Conservation (phyloP, 1,140 invertebrate species). For the Lepidurus packardi region DNA sequence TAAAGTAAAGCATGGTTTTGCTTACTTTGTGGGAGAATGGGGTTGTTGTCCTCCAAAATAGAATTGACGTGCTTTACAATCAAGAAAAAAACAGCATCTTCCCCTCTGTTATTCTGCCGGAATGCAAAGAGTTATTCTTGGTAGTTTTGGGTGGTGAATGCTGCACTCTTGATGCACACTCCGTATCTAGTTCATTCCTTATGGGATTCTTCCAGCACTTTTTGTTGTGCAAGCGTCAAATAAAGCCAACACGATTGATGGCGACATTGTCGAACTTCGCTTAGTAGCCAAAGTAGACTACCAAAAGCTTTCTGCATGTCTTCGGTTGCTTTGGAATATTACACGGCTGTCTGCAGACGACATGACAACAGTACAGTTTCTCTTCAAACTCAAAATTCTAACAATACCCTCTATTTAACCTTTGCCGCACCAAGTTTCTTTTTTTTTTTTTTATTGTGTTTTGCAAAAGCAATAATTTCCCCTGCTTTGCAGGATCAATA, state of each 20-base stretch:
- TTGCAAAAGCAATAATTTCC: too few relatives aligned
- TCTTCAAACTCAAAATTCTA: too few relatives aligned
- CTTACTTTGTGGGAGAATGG: too few relatives aligned
- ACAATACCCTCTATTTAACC: too few relatives aligned
- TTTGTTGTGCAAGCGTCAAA: not conserved
- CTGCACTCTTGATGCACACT: not conserved
- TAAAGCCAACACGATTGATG: not conserved
- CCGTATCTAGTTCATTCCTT: not conserved
- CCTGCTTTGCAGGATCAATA: not conserved
- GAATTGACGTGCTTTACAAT: too few relatives aligned
- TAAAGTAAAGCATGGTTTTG: too few relatives aligned
- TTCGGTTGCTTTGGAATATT: not conserved
- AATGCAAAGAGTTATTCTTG: too few relatives aligned
- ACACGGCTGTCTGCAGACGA: not conserved
- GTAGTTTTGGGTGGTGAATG: not conserved
- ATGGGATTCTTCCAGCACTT: not conserved
- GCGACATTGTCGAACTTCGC: not conserved
- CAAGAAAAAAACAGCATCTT: too few relatives aligned
- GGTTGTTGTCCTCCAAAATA: too few relatives aligned
- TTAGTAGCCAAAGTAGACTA: not conserved
- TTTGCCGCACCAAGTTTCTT: too few relatives aligned
- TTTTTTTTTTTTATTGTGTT: not conserved
- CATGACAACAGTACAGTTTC: not conserved
- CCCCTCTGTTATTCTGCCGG: too few relatives aligned
- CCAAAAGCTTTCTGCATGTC: not conserved